These are phyloP conservation scores for Meteorus sp. DNA, from an alignment of 1,140 invertebrate genomes.

Conservation along the genomic window DNA sequence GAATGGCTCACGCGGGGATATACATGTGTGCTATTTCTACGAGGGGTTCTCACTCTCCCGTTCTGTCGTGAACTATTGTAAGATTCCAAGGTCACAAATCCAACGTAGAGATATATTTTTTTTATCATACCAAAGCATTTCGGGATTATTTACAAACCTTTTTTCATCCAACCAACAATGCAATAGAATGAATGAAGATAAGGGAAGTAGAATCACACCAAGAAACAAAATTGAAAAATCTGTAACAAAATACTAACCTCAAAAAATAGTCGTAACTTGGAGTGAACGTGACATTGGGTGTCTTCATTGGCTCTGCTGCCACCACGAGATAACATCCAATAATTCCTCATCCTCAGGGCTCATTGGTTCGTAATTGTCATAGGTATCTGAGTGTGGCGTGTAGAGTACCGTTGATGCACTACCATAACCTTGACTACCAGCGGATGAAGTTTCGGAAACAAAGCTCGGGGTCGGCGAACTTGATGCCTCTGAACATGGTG, in stretches of 20 bases:
- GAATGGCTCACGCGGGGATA: constrained; percentile 34
- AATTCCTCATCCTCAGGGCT: constrained; percentile 89
- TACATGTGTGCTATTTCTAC: constrained; percentile 40
- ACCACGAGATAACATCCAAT: constrained; percentile 85
- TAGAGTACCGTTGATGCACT: constrained; percentile 59
- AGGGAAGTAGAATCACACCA: background rate
- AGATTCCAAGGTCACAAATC: constrained; percentile 56
- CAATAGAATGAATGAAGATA: too few relatives aligned
- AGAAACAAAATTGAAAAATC: constrained; percentile 8
- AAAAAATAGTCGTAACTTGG: constrained; percentile 11
- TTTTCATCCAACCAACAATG: too few relatives aligned
- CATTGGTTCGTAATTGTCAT: constrained; percentile 79
- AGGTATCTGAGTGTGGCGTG: constrained; percentile 63
- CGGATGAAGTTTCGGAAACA: constrained; percentile 73
- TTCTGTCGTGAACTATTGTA: constrained; percentile 47
- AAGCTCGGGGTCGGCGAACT: constrained; percentile 80
- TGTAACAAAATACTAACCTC: constrained; percentile 37
- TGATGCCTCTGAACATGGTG: constrained; percentile 72
- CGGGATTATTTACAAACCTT: too few relatives aligned
- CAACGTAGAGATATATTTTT: constrained; percentile 40
- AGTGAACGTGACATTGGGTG: background rate
- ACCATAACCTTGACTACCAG: constrained; percentile 56
- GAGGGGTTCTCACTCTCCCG: too few relatives aligned
- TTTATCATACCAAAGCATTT: too few relatives aligned
- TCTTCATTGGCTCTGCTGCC: constrained; percentile 68